Conservation (phyloP, 2,797 vertebrate genomes). For the Galagoides demidoff region DNA sequence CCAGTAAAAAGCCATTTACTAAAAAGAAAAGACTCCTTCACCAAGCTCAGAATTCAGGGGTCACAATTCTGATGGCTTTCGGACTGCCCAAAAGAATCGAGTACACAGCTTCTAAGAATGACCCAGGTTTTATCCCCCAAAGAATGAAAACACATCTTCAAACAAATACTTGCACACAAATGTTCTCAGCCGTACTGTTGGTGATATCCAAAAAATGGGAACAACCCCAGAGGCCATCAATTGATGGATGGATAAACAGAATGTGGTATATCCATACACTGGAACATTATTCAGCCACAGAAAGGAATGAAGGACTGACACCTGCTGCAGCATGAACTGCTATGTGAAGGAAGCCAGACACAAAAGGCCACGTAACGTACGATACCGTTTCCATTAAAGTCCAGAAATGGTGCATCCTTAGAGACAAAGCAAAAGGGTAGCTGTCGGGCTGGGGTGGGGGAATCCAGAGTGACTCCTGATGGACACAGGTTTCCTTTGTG, state of each 20-base stretch:
- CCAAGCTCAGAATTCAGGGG: neutral
- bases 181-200: no score
- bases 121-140: neutral
- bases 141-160: neutral
- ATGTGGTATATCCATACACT: neutral
- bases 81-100: neutral
- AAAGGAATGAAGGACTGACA: no score
- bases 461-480: no score
- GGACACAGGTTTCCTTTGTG: neutral
- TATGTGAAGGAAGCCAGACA: neutral
- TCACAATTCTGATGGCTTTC: neutral
- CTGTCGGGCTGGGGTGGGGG: accelerated
- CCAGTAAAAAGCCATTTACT: neutral
- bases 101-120: neutral
- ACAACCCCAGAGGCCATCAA: neutral
- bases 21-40: neutral
- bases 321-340: accelerated
- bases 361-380: accelerated
- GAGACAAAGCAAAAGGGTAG: neutral
- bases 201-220: neutral
- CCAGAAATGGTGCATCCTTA: accelerated
- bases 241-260: no score
- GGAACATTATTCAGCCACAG: neutral
- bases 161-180: neutral
- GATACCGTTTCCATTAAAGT: neutral